Evolutionary conservation across 2,888 invertebrate species (phyloP), one percentile per base, ranked within the genome.

Genomic region (Lepidochitona cinerea): DNA sequence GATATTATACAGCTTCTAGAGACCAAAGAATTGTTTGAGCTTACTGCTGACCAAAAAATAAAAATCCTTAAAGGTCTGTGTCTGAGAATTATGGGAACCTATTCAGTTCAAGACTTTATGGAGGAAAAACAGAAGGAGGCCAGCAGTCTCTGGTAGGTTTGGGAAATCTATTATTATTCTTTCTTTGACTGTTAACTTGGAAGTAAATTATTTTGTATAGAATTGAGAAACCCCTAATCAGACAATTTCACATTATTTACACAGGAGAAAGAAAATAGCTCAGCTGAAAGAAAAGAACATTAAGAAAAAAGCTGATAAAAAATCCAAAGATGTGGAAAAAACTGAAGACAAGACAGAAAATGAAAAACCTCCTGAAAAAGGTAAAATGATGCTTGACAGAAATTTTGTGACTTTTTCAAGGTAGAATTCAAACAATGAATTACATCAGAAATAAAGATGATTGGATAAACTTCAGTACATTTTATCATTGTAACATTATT

Each of bases 91-190:
- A 86, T 90, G 85, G 86, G 83, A 52, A 85, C 90, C 1, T 90
- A 90, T 80, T 87, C 89, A 14, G 88, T 90, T 14, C 89, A 89
- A 79, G 89, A 89, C 71, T 89, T 86, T 80, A 89, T 90, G 89
- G 87, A 88, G 71, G 84, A 87, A 67, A 87, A 86, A 70, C 89
- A 89, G 75, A 83, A 83, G 29, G 81, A 85, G 29, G 83, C 88
- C 7, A 78, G 83, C 5, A 75, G 83, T 32, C 78, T 89, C n/a
- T 88, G 86, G 90, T 89, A 76, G 74, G 80, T 75, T 59, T 29
- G 23, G 41, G 41, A 18, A 41, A 41, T 41, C 9, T 41, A 12
- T 41, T 41, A 41, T 41, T 18, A 41, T 41, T 41, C 9, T 12
- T 41, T 18, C 18, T 41, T 9, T 18, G 18, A 41, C 41, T 41